These are phyloP conservation scores for Paralichthys olivaceus DNA, from an alignment of 2,113 vertebrate genomes.

Conservation along the genomic window DNA sequence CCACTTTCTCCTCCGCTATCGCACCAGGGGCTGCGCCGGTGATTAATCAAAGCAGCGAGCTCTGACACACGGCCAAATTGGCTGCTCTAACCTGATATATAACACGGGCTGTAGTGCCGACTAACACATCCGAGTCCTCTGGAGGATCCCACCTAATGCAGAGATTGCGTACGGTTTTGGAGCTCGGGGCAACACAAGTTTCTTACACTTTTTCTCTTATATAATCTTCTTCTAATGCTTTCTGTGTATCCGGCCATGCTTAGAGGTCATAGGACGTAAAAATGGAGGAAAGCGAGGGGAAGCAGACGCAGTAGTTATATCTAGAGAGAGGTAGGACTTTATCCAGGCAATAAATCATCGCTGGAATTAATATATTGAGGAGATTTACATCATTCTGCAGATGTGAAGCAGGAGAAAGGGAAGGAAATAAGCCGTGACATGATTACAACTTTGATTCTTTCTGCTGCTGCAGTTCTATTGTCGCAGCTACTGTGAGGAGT, in stretches of 20 bases:
- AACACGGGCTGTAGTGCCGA: slow-evolving; percentile 63
- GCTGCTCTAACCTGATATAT: slow-evolving; percentile 82
- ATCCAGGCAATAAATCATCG: slow-evolving; percentile 59
- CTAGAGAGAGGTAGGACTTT: slow-evolving; percentile 29
- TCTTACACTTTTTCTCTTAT: slow-evolving; percentile 59
- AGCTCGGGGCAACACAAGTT: slow-evolving; percentile 71
- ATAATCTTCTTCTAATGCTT: slow-evolving; percentile 63
- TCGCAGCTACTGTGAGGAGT: neutral
- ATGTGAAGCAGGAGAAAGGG: slow-evolving; percentile 12
- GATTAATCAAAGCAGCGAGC: slow-evolving; percentile 79
- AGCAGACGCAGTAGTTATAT: slow-evolving; percentile 51
- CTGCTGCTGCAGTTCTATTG: neutral
- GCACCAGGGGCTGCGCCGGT: slow-evolving; percentile 60
- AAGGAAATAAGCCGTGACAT: slow-evolving; percentile 15
- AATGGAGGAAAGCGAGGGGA: slow-evolving; percentile 27
- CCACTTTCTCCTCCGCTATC: slow-evolving; percentile 64
- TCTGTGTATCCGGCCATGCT: slow-evolving; percentile 52
- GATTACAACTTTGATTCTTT: neutral
- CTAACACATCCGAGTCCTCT: slow-evolving; percentile 62
- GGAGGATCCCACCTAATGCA: slow-evolving; percentile 68
- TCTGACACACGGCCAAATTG: slow-evolving; percentile 78
- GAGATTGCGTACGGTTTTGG: slow-evolving; percentile 57
- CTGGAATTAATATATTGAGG: slow-evolving; percentile 39
- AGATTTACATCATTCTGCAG: slow-evolving; percentile 20
- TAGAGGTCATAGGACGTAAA: slow-evolving; percentile 56